Percentiles rank a stretch among this genome's conserved stretches.
Conservation (phyloP, 2,888 invertebrate species). For the Acanthopleura granulata region DNA sequence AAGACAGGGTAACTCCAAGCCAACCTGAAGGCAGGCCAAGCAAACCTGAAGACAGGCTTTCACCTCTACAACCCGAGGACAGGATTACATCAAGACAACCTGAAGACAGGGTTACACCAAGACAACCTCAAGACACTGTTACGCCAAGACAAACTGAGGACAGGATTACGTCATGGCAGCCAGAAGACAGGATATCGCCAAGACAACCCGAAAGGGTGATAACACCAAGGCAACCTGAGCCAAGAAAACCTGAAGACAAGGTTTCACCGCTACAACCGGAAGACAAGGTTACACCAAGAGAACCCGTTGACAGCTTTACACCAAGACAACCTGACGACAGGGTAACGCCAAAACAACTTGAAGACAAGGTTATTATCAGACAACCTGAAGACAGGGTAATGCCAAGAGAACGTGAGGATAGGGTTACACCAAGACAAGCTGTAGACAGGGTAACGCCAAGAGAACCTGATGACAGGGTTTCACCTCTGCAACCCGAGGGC, state of each 20-base stretch:
- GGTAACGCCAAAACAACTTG: background rate
- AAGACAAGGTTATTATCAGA: background rate
- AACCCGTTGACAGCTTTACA: background rate
- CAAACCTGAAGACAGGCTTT: background rate
- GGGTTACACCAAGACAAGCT: background rate
- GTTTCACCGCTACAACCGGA: background rate
- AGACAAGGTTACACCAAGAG: too few relatives aligned
- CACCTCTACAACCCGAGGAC: too few relatives aligned
- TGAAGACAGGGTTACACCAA: background rate
- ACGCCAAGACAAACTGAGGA: background rate
- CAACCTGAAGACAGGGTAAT: background rate
- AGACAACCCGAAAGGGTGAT: background rate
- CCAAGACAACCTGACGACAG: background rate
- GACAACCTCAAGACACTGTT: background rate
- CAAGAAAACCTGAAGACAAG: too few relatives aligned
- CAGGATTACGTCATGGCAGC: background rate
- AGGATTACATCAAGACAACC: background rate
- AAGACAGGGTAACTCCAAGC: too few relatives aligned
- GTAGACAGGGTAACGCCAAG: background rate
- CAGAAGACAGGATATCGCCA: background rate
- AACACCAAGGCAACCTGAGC: too few relatives aligned
- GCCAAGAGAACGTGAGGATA: too few relatives aligned
- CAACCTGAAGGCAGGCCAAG: background rate
- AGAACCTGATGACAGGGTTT: background rate
- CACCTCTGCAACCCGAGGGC: too few relatives aligned